Evolutionary conservation across 1,140 invertebrate species (phyloP), one percentile per base, ranked within the genome.

Genomic region (Cardiocondyla obscurior): DNA sequence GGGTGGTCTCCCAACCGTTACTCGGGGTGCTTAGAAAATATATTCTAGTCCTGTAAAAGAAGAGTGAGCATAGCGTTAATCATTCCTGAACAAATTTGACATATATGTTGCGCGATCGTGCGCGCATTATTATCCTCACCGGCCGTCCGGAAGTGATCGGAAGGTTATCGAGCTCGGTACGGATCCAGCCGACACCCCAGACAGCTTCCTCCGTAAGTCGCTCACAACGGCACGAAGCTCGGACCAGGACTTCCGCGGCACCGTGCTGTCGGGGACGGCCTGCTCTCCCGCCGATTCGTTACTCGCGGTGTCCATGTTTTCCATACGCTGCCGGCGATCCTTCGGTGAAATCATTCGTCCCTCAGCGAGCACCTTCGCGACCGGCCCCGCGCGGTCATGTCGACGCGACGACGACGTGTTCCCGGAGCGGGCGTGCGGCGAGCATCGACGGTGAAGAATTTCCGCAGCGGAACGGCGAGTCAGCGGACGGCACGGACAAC

Each of bases 11-110:
- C 95, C 97, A 97, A 25, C 97, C 96, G 89, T 97, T 97, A 14
- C 96, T 95, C 0, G 97, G 96, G 14, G 97, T 97, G 83, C 97
- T 97, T 19, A 99, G 95, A 93, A 99, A 99, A 94, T 99, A 99
- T 88, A 99, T 96, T 90, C 98, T 95, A 49, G 95, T 96, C 76
- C 96, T 96, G 33, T 25, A 55, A 33, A 46, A 83, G 88, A 82
- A 65, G 36, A 57, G 0, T 49, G 22, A 2, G 0, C 3, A 19
- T 1, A 22, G 16, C 7, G 22, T 30, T 51, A 55, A 55, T n/a
- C n/a, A n/a, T n/a, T n/a, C n/a, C n/a, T n/a, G n/a, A n/a, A n/a
- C n/a, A n/a, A n/a, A n/a, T n/a, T n/a, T n/a, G n/a, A n/a, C n/a
- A n/a, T n/a, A n/a, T n/a, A n/a, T n/a, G n/a, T n/a, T n/a, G n/a